A percentile compares a stretch with the other conserved stretches of the same genome.
phyloP scores from a whole-genome alignment of 2,113 vertebrate genomes.

The Talpa occidentalis region DNA sequence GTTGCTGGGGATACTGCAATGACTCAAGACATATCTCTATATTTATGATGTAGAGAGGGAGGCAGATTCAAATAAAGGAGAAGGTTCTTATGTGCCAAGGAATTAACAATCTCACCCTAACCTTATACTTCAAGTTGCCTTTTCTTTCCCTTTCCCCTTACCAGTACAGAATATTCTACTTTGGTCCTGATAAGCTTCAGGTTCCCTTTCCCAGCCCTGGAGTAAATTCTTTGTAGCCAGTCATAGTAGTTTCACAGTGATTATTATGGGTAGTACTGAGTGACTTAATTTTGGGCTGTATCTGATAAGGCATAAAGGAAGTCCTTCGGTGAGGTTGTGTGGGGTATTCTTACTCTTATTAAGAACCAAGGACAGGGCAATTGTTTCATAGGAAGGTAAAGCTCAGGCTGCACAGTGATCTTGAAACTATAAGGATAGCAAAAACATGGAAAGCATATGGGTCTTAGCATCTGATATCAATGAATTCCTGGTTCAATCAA shows the following conservation, averaged over 20 bases:
- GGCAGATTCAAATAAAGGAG: background rate
- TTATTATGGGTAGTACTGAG: background rate
- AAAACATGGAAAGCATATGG: conserved; percentile 5
- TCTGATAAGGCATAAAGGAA: background rate
- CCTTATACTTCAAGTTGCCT: background rate
- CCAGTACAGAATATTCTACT: background rate
- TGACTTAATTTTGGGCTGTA: background rate
- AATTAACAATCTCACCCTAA: background rate
- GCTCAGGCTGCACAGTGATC: background rate
- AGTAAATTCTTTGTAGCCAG: background rate
- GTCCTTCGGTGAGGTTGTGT: background rate
- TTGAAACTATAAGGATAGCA: background rate
- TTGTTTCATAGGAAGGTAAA: background rate
- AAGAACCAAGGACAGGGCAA: background rate
- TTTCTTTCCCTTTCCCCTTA: background rate
- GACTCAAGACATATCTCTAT: background rate
- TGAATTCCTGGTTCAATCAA: background rate
- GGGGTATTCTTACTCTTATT: background rate
- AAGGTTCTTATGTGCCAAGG: background rate
- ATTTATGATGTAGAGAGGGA: background rate
- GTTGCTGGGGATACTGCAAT: background rate
- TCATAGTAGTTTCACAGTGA: background rate
- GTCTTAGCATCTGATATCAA: background rate
- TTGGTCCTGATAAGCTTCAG: background rate
- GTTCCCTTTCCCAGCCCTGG: background rate